These are phyloP conservation scores for Trichonephila clavipes DNA, from an alignment of 1,140 invertebrate genomes.

Conservation along the genomic window DNA sequence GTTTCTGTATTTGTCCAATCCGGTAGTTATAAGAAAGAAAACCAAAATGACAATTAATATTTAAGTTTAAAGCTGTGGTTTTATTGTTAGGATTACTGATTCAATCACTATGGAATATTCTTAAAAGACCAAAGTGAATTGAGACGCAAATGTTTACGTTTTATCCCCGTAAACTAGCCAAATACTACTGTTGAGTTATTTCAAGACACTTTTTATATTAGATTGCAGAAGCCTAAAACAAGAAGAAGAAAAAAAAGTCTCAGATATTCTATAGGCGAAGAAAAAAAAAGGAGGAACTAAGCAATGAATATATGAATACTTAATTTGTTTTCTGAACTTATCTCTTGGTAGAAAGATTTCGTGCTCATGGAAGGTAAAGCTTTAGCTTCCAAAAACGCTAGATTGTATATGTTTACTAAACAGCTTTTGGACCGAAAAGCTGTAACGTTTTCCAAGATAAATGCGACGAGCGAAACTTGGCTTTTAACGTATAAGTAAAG, in stretches of 20 bases:
- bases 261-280: background rate
- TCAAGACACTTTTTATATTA: background rate
- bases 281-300: constrained; percentile 8
- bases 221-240: background rate
- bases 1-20: too few relatives aligned
- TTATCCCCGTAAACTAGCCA: background rate
- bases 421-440: background rate
- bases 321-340: constrained; percentile 31
- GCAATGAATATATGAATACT: constrained; percentile 40
- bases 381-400: background rate
- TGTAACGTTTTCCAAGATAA: constrained; percentile 9
- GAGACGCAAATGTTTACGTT: background rate
- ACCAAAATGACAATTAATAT: too few relatives aligned
- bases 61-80: too few relatives aligned
- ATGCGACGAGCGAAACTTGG: background rate
- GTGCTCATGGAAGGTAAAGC: constrained; percentile 15
- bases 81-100: too few relatives aligned
- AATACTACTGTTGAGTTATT: background rate
- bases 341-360: constrained; percentile 22
- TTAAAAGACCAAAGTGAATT: background rate
- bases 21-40: too few relatives aligned
- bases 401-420: constrained; percentile 31
- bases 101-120: too few relatives aligned
- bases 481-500: background rate
- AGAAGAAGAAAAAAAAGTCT: background rate